These are phyloP conservation scores for Drosophila antonietae DNA, from an alignment of 2,888 invertebrate genomes.

Conservation along the genomic window DNA sequence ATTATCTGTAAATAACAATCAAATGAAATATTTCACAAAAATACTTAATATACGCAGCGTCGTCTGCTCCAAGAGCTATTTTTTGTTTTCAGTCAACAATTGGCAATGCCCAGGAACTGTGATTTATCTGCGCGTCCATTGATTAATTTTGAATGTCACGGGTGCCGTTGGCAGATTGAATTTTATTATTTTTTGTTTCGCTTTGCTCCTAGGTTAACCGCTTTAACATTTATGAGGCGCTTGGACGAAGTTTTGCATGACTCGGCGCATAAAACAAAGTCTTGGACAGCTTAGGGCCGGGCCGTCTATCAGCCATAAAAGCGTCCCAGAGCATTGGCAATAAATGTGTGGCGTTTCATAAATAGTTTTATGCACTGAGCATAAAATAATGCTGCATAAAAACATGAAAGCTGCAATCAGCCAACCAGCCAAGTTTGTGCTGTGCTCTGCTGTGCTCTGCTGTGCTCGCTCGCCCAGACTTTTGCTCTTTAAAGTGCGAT, in stretches of 20 bases:
- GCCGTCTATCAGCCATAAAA: constrained; percentile 53
- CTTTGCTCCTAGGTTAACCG: constrained; percentile 22
- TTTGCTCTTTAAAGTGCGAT: constrained; percentile 42
- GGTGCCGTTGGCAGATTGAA: constrained; percentile 6
- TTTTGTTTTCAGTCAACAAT: not conserved
- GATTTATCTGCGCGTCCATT: constrained; percentile 61
- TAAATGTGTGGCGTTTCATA: constrained; percentile 55
- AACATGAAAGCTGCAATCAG: constrained; percentile 53
- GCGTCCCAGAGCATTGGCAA: constrained; percentile 5
- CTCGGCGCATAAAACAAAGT: constrained; percentile 55
- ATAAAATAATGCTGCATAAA: constrained; percentile 47
- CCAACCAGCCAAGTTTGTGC: constrained; percentile 10
- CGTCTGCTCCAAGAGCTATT: not conserved
- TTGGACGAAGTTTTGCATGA: constrained; percentile 29
- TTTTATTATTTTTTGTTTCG: constrained; percentile 3
- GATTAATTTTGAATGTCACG: constrained; percentile 62
- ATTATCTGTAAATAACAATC: not conserved
- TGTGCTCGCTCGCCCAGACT: constrained; percentile 8
- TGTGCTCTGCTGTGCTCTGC: constrained; percentile 12
- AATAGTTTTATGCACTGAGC: constrained; percentile 65
- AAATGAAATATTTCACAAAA: not conserved
- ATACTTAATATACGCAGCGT: constrained; percentile 7
- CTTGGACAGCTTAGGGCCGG: constrained; percentile 23
- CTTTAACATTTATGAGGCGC: constrained; percentile 56
- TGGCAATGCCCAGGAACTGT: constrained; percentile 44